These are phyloP conservation scores for Heliangelus exortis DNA, from an alignment of 2,797 vertebrate species.

Conservation along the genomic window DNA sequence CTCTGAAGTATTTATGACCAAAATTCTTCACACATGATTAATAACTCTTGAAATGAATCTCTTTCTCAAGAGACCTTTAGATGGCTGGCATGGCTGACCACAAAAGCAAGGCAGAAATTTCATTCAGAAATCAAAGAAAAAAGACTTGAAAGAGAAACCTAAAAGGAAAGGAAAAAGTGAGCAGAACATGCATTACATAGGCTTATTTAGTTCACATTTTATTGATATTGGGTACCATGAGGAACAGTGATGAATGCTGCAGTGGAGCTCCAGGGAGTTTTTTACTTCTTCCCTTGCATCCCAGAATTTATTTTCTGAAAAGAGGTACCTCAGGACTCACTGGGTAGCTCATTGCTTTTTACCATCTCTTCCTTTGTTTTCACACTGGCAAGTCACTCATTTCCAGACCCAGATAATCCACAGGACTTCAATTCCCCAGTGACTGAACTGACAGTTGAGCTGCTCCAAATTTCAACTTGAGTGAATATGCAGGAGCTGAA, in stretches of 20 bases:
- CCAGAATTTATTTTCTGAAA: slow-evolving; percentile 4
- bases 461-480: neutral
- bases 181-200: neutral
- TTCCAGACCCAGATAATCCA: neutral
- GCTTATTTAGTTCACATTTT: slow-evolving; percentile 1
- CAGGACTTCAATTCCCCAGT: neutral
- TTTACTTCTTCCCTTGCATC: neutral
- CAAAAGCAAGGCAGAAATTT: slow-evolving; percentile 57
- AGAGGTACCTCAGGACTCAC: neutral
- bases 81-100: slow-evolving; percentile 15
- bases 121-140: slow-evolving; percentile 58
- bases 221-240: slow-evolving; percentile 6
- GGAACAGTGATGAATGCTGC: neutral
- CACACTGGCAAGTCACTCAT: neutral
- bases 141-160: slow-evolving; percentile 34
- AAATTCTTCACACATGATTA: slow-evolving; percentile 52
- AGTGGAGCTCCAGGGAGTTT: neutral
- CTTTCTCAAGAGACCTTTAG: slow-evolving; percentile 23
- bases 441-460: neutral
- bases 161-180: neutral
- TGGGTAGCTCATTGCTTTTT: neutral
- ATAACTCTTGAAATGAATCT: slow-evolving; percentile 37
- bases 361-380: neutral
- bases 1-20: slow-evolving; percentile 53
- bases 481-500: neutral